Percentiles rank a stretch among this genome's conserved stretches.
Evolutionary conservation across 2,113 vertebrate genomes (phyloP).

Genomic region (Ceratotherium simum): DNA sequence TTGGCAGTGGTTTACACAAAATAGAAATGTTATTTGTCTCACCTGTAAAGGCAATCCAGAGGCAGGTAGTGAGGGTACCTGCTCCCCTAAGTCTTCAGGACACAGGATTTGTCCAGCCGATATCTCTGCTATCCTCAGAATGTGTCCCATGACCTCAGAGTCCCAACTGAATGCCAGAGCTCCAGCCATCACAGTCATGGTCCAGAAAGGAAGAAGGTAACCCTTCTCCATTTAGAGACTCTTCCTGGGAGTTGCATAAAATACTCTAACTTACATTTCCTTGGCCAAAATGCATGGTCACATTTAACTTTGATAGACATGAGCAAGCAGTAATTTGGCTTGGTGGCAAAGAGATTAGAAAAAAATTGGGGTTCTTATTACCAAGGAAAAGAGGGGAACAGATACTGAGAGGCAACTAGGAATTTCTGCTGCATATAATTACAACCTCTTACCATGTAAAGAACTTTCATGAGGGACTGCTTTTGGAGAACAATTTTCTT

Average conservation of each 20-base stretch:
- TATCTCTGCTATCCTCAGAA: fast-evolving
- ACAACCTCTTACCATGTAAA: neutral
- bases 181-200: neutral
- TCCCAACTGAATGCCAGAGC: neutral
- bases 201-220: neutral
- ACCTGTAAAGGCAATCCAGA: neutral
- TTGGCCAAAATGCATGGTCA: neutral
- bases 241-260: neutral
- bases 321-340: neutral
- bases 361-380: neutral
- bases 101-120: neutral
- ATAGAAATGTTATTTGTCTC: neutral
- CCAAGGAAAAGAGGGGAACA: neutral
- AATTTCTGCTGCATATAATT: neutral
- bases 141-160: neutral
- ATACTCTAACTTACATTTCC: neutral
- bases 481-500: neutral
- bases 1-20: neutral
- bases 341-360: neutral
- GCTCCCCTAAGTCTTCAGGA: neutral
- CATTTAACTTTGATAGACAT: neutral
- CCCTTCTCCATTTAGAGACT: neutral
- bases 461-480: neutral
- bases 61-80: fast-evolving
- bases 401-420: no score